Evolutionary conservation across 2,888 invertebrate species (phyloP), one percentile per base, ranked within the genome.

Genomic region (Heliconius cydno): DNA sequence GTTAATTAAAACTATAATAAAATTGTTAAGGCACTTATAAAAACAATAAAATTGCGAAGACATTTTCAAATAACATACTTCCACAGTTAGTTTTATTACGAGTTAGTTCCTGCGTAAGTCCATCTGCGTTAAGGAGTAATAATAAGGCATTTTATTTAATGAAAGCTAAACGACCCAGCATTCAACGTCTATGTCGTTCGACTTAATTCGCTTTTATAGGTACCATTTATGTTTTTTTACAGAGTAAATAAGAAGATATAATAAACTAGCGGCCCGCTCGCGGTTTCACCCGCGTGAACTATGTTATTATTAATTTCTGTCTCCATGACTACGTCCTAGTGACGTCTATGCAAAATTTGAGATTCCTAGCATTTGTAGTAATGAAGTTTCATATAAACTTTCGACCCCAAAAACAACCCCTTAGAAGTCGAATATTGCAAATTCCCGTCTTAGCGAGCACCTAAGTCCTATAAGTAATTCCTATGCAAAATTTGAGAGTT

Each of bases 161-260:
- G 80, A 80, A 80, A 74, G 74, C 73, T 63, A 70, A 77, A 80
- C 77, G 73, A 70, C 15, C 52, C 19, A 46, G 52, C 73, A 46
- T 46, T 68, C 52, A 68, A 76, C 46, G 75, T 70, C 77, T 52
- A 63, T 72, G 22, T 63, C 60, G 63, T 67, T 77, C 13, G 46
- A 70, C 73, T 68, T 80, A 73, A 80, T 77, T 60, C 57, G 15
- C 77, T 72, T 66, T 70, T 67, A 38, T 73, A 34, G 34, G 52
- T n/a, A 34, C 57, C 57, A 57, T 60, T 73, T 57, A 60, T 30
- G 12, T n/a, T 73, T 57, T 57, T n/a, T 15, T 57, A 57, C n/a
- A 12, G n/a, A 22, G 30, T 34, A 13, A 22, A 71, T 71, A 71
- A 46, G 10, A 25, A n/a, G n/a, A n/a, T 12, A 60, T n/a, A 28